Evolutionary conservation across 2,888 invertebrate genomes (phyloP).

Genomic region (Cistogaster globosa): DNA sequence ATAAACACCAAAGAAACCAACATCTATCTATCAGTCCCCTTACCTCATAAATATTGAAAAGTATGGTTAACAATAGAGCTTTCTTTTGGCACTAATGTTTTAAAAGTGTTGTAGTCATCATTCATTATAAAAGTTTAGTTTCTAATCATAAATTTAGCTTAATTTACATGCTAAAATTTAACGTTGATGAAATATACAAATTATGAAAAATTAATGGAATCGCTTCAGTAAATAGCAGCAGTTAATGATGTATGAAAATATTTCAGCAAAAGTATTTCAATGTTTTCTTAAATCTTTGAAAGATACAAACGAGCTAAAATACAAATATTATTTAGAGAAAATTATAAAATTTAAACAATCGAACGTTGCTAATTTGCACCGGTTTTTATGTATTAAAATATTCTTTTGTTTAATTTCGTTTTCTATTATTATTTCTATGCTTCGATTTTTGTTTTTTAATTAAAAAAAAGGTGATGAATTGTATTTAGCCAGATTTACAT

Average conservation of each 20-base stretch:
- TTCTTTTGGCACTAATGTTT: constrained; percentile 16
- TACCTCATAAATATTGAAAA: too few species aligned
- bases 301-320: constrained; percentile 9
- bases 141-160: constrained; percentile 19
- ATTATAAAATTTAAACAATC: too few species aligned
- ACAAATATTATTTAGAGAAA: not conserved
- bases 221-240: constrained; percentile 31
- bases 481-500: too few species aligned
- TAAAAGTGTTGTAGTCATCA: constrained; percentile 1
- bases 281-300: not conserved
- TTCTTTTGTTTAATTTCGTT: too few species aligned
- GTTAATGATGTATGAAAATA: constrained; percentile 62
- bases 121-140: not conserved
- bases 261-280: constrained; percentile 55
- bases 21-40: too few species aligned
- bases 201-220: constrained; percentile 9
- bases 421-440: too few species aligned
- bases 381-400: too few species aligned
- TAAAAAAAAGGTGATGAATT: too few species aligned
- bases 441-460: too few species aligned
- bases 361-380: too few species aligned
- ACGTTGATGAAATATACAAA: constrained; percentile 30
- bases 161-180: constrained; percentile 29
- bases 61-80: not conserved
- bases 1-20: too few species aligned